phyloP scores from a whole-genome alignment of 2,113 vertebrate species.

The Eonycteris spelaea region DNA sequence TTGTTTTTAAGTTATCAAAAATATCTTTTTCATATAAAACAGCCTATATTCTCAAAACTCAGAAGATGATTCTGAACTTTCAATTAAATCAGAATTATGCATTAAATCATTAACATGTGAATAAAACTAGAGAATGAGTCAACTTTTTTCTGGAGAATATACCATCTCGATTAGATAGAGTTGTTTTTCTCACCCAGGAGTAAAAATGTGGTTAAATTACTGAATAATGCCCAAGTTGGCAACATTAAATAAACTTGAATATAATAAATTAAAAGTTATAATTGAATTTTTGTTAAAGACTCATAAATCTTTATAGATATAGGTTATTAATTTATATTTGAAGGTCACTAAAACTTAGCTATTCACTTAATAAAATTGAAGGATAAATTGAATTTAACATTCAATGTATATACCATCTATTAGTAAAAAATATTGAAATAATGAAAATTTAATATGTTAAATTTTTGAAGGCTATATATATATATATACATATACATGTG shows the following conservation, averaged over 20 bases:
- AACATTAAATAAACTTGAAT: not conserved
- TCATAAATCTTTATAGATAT: not conserved
- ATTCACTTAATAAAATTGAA: not conserved
- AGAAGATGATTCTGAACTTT: not conserved
- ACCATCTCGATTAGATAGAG: not conserved
- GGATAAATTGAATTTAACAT: not conserved
- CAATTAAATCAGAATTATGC: not conserved
- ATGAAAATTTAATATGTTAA: not conserved
- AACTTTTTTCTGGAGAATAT: not conserved
- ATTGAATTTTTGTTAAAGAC: constrained; percentile 47
- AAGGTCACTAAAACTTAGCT: not conserved
- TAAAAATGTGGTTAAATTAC: not conserved
- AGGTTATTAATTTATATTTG: not conserved
- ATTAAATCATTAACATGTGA: not conserved
- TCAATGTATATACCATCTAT: not conserved
- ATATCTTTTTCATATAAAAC: not conserved
- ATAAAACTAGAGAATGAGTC: not conserved
- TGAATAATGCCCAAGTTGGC: not conserved
- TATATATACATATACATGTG: not conserved
- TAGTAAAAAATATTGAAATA: constrained; percentile 18
- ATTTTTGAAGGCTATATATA: not conserved
- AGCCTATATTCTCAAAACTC: not conserved
- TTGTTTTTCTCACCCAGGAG: not conserved
- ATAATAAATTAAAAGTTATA: constrained; percentile 9
- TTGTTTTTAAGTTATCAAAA: not conserved